A percentile compares a stretch with the other conserved stretches of the same genome.
Conservation (phyloP, 37 sponge, comb jelly and placozoan genomes). For the Petrosia ficiformis region DNA sequence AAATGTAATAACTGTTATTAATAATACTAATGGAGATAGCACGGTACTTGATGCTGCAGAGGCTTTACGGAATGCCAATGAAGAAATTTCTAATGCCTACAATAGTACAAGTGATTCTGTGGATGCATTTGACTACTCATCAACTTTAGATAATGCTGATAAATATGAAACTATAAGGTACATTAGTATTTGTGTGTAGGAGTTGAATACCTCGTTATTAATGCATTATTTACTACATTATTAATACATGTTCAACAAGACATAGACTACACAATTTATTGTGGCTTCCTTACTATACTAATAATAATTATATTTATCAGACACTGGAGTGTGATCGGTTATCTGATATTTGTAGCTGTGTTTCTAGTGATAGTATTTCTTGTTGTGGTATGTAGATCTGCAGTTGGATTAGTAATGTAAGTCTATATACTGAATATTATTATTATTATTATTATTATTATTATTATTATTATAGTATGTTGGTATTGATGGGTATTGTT, state of each 20-base stretch:
- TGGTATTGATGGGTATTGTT: constrained; percentile 9
- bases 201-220: too few species aligned
- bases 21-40: neutral
- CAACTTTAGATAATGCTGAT: neutral
- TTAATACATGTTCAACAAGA: too few species aligned
- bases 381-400: neutral
- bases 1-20: neutral
- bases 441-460: too few species aligned
- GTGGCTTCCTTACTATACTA: too few species aligned
- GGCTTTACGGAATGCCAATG: neutral
- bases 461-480: constrained; percentile 27
- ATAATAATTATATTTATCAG: neutral
- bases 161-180: neutral
- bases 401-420: neutral
- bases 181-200: neutral
- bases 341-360: neutral
- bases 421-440: too few species aligned
- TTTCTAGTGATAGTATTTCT: neutral
- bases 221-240: too few species aligned
- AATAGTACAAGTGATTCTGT: neutral
- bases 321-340: neutral
- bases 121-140: neutral
- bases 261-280: too few species aligned
- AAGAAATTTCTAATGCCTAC: neutral
- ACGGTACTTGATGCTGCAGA: neutral